Evolutionary conservation across 1,140 invertebrate genomes (phyloP).

Genomic region (Drosophila willistoni): DNA sequence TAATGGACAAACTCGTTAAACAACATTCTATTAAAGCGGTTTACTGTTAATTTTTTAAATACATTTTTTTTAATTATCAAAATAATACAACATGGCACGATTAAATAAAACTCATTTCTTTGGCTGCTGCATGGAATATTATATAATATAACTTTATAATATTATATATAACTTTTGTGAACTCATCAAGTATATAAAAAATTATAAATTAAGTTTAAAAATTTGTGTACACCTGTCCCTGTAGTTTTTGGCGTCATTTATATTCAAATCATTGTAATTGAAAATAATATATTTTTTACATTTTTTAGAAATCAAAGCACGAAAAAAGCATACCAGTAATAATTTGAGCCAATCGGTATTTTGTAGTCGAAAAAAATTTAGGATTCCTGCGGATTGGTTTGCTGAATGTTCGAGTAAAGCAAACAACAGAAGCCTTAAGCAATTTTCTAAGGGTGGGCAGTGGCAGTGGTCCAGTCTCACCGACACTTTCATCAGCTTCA

Average conservation of each 20-base stretch:
- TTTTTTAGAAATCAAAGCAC: constrained; percentile 89
- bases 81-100: too few species aligned
- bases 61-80: background rate
- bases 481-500: constrained; percentile 83
- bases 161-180: too few species aligned
- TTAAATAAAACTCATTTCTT: too few species aligned
- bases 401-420: constrained; percentile 94
- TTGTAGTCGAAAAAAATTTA: constrained; percentile 90
- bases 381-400: constrained; percentile 95
- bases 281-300: constrained; percentile 9
- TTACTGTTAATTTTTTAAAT: background rate
- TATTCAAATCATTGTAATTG: background rate
- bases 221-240: too few species aligned
- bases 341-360: constrained; percentile 27
- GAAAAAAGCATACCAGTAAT: constrained; percentile 88
- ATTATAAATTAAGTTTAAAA: too few species aligned
- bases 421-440: constrained; percentile 94
- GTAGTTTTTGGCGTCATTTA: background rate
- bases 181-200: too few species aligned
- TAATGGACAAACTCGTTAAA: constrained; percentile 51
- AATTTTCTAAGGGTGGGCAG: constrained; percentile 91
- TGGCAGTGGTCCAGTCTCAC: constrained; percentile 78
- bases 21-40: constrained; percentile 48
- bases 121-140: too few species aligned
- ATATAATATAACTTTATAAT: too few species aligned